Evolutionary conservation across 2,113 vertebrate species (phyloP).

Genomic region (Silurus asotus): DNA sequence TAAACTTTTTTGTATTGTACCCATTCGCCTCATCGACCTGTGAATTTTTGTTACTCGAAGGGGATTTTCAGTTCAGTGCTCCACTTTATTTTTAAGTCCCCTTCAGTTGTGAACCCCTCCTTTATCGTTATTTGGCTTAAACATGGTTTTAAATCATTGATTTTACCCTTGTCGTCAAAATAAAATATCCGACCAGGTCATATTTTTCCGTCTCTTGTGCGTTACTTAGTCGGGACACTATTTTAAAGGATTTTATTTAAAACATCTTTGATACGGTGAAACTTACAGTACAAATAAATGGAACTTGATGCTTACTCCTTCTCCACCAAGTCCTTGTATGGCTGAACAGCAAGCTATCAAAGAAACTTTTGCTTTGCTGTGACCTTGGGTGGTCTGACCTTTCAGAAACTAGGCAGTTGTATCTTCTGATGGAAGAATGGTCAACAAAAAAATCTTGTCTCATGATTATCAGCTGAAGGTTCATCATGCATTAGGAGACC

Average conservation of each 20-base stretch:
- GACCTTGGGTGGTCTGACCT: no score
- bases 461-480: no score
- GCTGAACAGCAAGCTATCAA: not conserved
- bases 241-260: not conserved
- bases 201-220: not conserved
- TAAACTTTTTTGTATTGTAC: slow-evolving; percentile 73
- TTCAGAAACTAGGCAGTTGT: no score
- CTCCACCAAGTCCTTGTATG: not conserved
- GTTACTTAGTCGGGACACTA: not conserved
- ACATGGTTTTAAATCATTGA: slow-evolving; percentile 69
- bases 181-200: slow-evolving; percentile 71
- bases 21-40: slow-evolving; percentile 61
- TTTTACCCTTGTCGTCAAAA: slow-evolving; percentile 77
- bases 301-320: not conserved
- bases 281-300: no score
- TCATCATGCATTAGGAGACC: no score
- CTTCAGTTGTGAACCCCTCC: slow-evolving; percentile 61
- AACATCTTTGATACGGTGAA: not conserved
- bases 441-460: no score
- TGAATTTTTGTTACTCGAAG: slow-evolving; percentile 64
- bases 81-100: slow-evolving; percentile 54
- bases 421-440: no score
- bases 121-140: slow-evolving; percentile 62
- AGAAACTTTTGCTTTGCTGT: no score
- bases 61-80: slow-evolving; percentile 68